These are phyloP conservation scores for Platycheirus albimanus DNA, from an alignment of 2,888 invertebrate genomes.

Conservation along the genomic window DNA sequence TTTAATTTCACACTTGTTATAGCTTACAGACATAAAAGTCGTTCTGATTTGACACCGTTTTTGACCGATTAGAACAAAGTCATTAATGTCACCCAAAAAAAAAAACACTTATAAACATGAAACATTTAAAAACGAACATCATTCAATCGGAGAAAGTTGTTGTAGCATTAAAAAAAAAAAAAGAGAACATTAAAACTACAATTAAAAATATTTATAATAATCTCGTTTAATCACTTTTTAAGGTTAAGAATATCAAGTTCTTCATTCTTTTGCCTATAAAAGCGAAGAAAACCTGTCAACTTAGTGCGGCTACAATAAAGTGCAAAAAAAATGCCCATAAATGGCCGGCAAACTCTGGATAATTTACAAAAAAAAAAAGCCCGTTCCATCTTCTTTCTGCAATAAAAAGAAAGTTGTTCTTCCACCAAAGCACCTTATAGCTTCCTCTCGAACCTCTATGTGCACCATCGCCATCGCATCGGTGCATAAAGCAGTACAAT, in stretches of 20 bases:
- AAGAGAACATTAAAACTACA: neutral
- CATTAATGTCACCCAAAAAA: constrained; percentile 50
- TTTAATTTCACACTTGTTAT: neutral
- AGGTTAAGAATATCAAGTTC: constrained; percentile 60
- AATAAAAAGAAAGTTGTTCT: constrained; percentile 71
- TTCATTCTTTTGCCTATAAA: constrained; percentile 35
- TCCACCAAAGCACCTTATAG: constrained; percentile 16
- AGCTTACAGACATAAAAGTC: constrained; percentile 30
- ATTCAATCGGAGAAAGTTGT: constrained; percentile 70
- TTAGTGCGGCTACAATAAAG: constrained; percentile 15
- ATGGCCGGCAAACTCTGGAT: constrained; percentile 23
- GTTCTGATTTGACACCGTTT: constrained; percentile 60
- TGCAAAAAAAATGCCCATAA: constrained; percentile 35
- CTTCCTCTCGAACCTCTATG: constrained; percentile 39
- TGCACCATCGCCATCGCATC: constrained; percentile 3
- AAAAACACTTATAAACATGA: neutral
- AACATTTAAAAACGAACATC: neutral
- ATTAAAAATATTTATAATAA: constrained; percentile 38
- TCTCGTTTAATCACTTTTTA: constrained; percentile 62
- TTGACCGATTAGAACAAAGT: constrained; percentile 52
- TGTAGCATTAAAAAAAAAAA: constrained; percentile 57
- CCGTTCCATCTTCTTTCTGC: constrained; percentile 26
- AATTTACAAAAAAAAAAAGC: constrained; percentile 51
- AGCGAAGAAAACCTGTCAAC: constrained; percentile 53
- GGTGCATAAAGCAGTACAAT: constrained; percentile 49